Evolutionary conservation across 2,888 invertebrate genomes (phyloP), one percentile per base, ranked within the genome.

Genomic region (Thera britannica): DNA sequence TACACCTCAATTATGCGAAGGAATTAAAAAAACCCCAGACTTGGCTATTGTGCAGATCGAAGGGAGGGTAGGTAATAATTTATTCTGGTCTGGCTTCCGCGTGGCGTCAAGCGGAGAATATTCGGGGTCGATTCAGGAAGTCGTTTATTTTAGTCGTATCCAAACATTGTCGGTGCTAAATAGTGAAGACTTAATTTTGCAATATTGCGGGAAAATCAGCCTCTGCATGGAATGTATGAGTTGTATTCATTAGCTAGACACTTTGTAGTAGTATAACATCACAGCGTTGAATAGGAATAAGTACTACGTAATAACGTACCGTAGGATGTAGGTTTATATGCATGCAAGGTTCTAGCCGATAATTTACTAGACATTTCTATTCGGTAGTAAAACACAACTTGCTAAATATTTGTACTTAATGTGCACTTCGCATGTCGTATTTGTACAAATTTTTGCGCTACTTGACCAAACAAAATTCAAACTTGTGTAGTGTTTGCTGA

Each of bases 1-100:
- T 87, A 89, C 88, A 89, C 89, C 87, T 88, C 87, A 89, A 90
- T 90, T 90, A 90, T 88, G 83, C 79, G 79, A 79, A 85, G 83
- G 82, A 84, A 80, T 79, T 76, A 78, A 74, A 78, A 23, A 79
- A 79, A 88, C 73, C 66, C 79, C 81, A 83, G 83, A 79, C 80
- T 79, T 46, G 2, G 72, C 83, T 79, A 83, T 90, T 90, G 85
- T 90, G 80, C 79, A 79, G 72, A 79, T 79, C 77, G 79, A 81
- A 82, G 84, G 86, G 86, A 86, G 85, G 77, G 84, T 76, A 83
- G 77, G 84, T 76, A 83, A 86, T 89, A 85, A 86, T 87, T 90
- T 86, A 89, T 85, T 83, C 83, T 79, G 78, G 84, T 84, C 83
- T 86, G 83, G 82, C 83, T 89, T 89, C 87, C 85, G 85, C 82